Evolutionary conservation across 23 tunicate genomes (phyloP).

Genomic region (Styela clava): DNA sequence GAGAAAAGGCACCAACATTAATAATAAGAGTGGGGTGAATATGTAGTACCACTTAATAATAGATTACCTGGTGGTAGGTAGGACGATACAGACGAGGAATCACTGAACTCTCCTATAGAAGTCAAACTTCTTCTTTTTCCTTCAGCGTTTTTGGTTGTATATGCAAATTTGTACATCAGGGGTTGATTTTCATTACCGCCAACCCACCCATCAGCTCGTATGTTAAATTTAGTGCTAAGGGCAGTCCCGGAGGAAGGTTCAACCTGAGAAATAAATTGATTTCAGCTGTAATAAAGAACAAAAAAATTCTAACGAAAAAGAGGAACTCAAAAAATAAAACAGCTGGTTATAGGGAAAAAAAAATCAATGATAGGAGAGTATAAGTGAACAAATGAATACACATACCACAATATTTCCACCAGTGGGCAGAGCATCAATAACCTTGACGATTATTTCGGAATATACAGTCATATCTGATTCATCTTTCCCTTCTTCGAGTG

Average conservation of each 20-base stretch:
- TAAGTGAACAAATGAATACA: too few species aligned
- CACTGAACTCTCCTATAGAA: neutral
- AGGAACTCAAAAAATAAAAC: too few species aligned
- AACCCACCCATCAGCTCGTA: conserved; percentile 32
- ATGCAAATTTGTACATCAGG: conserved; percentile 18
- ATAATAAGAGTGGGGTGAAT: too few species aligned
- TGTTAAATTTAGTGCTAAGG: conserved; percentile 28
- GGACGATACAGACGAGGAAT: neutral
- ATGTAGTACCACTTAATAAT: too few species aligned
- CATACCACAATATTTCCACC: conserved; percentile 41
- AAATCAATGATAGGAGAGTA: too few species aligned
- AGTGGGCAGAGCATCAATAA: conserved; percentile 4
- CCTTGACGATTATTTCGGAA: conserved; percentile 8
- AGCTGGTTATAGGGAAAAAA: too few species aligned
- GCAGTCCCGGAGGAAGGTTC: conserved; percentile 33
- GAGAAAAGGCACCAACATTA: too few species aligned
- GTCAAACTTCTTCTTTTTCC: neutral
- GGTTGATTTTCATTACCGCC: conserved; percentile 3
- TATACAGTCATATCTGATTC: conserved; percentile 3
- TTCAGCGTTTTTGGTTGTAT: neutral
- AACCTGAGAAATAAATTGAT: conserved; percentile 2
- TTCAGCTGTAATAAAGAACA: neutral
- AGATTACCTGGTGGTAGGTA: neutral
- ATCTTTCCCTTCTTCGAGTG: neutral
- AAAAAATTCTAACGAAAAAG: too few species aligned